These are phyloP conservation scores for Apogon hyalosoma DNA, from an alignment of 2,797 vertebrate species.

Conservation along the genomic window DNA sequence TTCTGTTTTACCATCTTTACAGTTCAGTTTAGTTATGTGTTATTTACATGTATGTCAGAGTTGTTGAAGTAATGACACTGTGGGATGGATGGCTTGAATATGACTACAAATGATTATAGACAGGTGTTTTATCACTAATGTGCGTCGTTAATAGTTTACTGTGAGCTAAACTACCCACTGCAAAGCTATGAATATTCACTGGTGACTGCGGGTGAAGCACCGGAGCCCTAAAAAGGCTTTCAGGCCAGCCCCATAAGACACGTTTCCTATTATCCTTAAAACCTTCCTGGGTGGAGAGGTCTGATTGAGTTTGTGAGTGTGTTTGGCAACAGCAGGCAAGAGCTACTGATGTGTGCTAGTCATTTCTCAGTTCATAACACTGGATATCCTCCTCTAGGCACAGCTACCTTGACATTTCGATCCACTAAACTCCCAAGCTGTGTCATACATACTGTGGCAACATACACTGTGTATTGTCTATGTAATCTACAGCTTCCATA, in stretches of 20 bases:
- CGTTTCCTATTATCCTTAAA: not conserved
- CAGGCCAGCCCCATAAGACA: not conserved
- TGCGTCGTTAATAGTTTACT: too few species aligned
- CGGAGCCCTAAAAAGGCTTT: too few species aligned
- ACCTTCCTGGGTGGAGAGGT: constrained; percentile 5
- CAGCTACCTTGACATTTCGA: constrained; percentile 16
- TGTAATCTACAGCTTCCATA: not conserved
- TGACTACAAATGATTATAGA: too few species aligned
- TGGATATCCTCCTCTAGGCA: constrained; percentile 51
- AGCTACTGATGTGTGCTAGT: constrained; percentile 28
- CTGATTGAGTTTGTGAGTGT: constrained; percentile 14
- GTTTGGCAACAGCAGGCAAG: not conserved
- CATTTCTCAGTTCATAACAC: constrained; percentile 47
- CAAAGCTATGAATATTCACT: too few species aligned
- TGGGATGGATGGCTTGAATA: too few species aligned
- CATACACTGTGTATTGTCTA: not conserved
- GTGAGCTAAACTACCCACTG: too few species aligned
- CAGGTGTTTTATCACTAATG: too few species aligned
- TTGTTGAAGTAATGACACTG: too few species aligned
- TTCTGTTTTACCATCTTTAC: too few species aligned
- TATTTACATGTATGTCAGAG: too few species aligned
- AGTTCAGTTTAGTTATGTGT: too few species aligned
- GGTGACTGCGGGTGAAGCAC: too few species aligned
- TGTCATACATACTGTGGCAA: not conserved
- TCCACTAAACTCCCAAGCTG: not conserved